Base-by-base conservation (phyloP, 1,140 invertebrate species). In the Meteorus sp. region DNA sequence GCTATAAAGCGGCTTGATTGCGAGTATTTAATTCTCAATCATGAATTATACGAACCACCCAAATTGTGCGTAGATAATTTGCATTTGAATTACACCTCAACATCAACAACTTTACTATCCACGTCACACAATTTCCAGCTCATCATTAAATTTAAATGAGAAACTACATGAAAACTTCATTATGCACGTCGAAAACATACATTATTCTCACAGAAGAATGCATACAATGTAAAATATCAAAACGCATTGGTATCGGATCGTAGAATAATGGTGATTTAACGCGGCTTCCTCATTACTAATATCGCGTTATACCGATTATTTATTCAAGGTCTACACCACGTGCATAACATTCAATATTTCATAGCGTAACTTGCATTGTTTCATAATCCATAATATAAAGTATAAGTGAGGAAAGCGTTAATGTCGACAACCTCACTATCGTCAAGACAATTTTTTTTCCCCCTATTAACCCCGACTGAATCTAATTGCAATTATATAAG, bases 81-180 rank as follows among this genome's bases (percentile, higher is more conserved):
- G 63, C 67, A 69, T 69, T 68, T 65, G 63, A 68, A 65, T 65
- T 25, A 65, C 66, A 63, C 27, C 27, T 29, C 27, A 5, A 29
- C 9, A 29, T 29, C 4, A 5, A 29, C 9, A 29, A 5, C 4
- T 4, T 29, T 29, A 9, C n/a, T n/a, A n/a, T n/a, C n/a, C 4
- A 29, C 27, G 27, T 5, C 4, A 29, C 35, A 15, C 35, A 7
- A n/a, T 39, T 39, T 39, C 35, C 13, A 7, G 8, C 35, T 29
- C 27, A 29, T 29, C 27, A 8, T 39, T 39, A 4, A 39, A 4
- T 13, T 39, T 39, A 8, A 39, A 39, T 39, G 15, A 39, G 15
- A 39, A 39, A n/a, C n/a, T n/a, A n/a, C 41, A 5, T 44, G 17
- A 31, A 7, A 20, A 29, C 11, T 44, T 22, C 13, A 4, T 9